Evolutionary conservation across 2,797 vertebrate species (phyloP).

Genomic region (Rhincodon typus): DNA sequence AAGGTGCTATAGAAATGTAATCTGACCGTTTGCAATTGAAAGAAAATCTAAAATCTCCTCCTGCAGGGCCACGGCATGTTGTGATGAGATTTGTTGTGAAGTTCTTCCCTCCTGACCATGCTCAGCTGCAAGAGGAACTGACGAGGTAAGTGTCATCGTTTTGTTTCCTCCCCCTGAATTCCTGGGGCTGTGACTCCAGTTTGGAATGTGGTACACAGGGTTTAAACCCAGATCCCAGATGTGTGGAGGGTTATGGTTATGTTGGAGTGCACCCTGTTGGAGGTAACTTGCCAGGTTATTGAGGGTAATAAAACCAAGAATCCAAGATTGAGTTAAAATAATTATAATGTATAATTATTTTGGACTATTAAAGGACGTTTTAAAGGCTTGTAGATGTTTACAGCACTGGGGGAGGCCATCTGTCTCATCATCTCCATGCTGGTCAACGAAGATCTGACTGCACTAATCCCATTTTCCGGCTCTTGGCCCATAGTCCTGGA

Average conservation of each 20-base stretch:
- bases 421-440: too few relatives aligned
- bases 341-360: too few relatives aligned
- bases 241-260: too few relatives aligned
- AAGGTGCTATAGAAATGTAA: background rate
- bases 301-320: background rate
- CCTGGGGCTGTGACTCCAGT: too few relatives aligned
- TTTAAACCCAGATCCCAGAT: background rate
- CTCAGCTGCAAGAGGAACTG: constrained; percentile 86
- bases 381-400: too few relatives aligned
- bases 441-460: too few relatives aligned
- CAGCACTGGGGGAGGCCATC: too few relatives aligned
- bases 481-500: too few relatives aligned
- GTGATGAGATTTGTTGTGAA: constrained; percentile 89
- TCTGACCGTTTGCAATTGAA: background rate
- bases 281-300: background rate
- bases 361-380: too few relatives aligned
- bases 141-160: constrained; percentile 70
- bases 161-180: too few relatives aligned
- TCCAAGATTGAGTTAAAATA: too few relatives aligned
- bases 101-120: constrained; percentile 89
- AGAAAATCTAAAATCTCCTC: background rate
- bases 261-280: background rate
- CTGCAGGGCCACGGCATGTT: constrained; percentile 78
- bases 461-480: too few relatives aligned
- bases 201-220: background rate